Evolutionary conservation across 1,140 invertebrate genomes (phyloP), one percentile per base, ranked within the genome.

Genomic region (Hylyphantes graminicola): DNA sequence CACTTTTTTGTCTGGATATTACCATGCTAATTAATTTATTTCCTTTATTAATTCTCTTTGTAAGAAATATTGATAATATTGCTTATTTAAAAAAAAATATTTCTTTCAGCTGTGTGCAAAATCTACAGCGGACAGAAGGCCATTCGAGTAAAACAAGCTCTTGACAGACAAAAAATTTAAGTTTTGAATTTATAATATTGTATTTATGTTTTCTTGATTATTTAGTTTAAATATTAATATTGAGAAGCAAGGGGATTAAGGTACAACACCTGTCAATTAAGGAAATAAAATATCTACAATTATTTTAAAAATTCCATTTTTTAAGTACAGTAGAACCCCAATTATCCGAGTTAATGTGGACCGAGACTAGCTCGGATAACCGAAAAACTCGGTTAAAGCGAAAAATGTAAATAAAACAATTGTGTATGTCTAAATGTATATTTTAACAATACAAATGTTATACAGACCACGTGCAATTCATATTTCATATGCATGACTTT

Each of bases 41-140:
- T 59, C n/a, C n/a, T 59, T 13, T 13, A 59, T 59, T n/a, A 59
- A 59, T 59, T 13, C 12, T 59, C 11, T 12, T 59, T 3, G 57
- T 53, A 11, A 68, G 13, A n/a, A 53, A 73, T 51, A 53, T 12
- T 51, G 7, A 12, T 73, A n/a, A 51, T 8, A 50, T 73, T 15
- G 48, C 48, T 73, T 51, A 73, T 73, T 73, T 35, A 13, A 4
- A 17, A 73, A 73, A 1, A 19, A 19, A 48, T 48, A 19, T 79
- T 53, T 78, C 67, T 88, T 88, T 17, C 87, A 91, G 92, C 92
- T 74, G 94, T 98, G 8, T 95, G 95, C 87, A 94, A 96, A 89
- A 93, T 97, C 74, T 96, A 96, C 89, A 93, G 94, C 59, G 95
- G 97, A 90, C 94, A 96, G 86, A 96, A 94, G 90, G 95, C 95